Percentiles rank a stretch among this genome's conserved stretches.
These are phyloP conservation scores for Aldabrachelys gigantea DNA, from an alignment of 2,113 vertebrate genomes.

Conservation along the genomic window DNA sequence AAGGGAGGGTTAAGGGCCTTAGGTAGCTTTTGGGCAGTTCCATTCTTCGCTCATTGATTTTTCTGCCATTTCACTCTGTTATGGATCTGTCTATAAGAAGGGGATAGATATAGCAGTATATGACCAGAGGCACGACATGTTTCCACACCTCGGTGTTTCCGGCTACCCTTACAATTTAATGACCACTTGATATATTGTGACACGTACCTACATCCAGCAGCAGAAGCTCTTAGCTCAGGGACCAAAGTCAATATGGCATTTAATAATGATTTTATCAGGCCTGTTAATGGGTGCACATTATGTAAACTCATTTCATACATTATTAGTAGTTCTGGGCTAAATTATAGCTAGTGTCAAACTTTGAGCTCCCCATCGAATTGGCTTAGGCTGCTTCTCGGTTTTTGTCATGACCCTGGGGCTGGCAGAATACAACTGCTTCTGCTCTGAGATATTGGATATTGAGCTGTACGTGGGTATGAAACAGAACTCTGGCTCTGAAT, in stretches of 20 bases:
- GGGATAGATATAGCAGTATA: neutral
- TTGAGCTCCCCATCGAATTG: neutral
- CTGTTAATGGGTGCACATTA: neutral
- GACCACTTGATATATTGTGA: neutral
- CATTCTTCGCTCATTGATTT: rapidly evolving
- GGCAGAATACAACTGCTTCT: neutral
- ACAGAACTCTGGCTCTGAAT: neutral
- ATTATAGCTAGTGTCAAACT: neutral
- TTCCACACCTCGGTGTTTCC: neutral
- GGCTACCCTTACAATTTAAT: neutral
- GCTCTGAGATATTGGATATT: neutral
- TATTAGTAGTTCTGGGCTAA: neutral
- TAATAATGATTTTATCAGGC: neutral
- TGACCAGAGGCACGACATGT: neutral
- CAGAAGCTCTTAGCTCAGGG: neutral
- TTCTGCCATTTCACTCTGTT: neutral
- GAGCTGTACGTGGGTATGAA: neutral
- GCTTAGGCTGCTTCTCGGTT: neutral
- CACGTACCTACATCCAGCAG: rapidly evolving
- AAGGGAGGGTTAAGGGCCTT: rapidly evolving
- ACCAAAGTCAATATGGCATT: rapidly evolving
- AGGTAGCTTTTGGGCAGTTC: neutral
- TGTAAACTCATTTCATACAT: rapidly evolving
- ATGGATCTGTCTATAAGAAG: no score
- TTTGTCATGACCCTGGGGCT: rapidly evolving